A percentile compares a stretch with the other conserved stretches of the same genome.
These are phyloP conservation scores for Oophaga pumilio DNA, from an alignment of 2,113 vertebrate genomes.

Conservation along the genomic window DNA sequence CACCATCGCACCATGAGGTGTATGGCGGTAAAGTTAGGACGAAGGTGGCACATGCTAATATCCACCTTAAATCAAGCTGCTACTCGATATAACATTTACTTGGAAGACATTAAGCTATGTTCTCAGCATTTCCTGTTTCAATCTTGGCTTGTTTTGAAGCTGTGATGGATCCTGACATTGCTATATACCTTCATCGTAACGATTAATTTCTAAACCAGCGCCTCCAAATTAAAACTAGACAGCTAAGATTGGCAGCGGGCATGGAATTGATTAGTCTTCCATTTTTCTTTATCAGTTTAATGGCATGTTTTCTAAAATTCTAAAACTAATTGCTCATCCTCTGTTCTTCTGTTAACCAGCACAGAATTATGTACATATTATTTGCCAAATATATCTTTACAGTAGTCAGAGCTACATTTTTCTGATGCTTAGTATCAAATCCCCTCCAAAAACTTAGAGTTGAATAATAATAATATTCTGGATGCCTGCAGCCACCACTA, in stretches of 20 bases:
- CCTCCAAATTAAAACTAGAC: neutral
- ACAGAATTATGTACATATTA: too few relatives aligned
- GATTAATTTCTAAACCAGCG: conserved; percentile 4
- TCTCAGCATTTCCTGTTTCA: conserved; percentile 14
- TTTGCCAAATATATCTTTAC: too few relatives aligned
- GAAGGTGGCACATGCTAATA: conserved; percentile 4
- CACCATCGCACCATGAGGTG: too few relatives aligned
- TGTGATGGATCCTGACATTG: neutral
- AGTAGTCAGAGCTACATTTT: too few relatives aligned
- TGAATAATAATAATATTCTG: too few relatives aligned
- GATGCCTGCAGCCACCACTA: too few relatives aligned
- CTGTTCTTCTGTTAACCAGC: too few relatives aligned
- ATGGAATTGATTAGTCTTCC: neutral
- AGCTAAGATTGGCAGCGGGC: neutral
- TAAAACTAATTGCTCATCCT: neutral
- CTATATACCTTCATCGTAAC: neutral
- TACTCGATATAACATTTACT: neutral
- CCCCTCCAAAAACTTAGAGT: too few relatives aligned
- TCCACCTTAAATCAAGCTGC: neutral
- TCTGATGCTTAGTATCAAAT: too few relatives aligned
- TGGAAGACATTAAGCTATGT: neutral
- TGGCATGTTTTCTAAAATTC: neutral
- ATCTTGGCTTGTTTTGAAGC: conserved; percentile 4
- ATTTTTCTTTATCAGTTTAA: neutral
- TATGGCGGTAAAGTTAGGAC: too few relatives aligned